Percentiles rank a stretch among this genome's conserved stretches.
These are phyloP conservation scores for Melanocharis versteri DNA, from an alignment of 2,113 vertebrate species.

Conservation along the genomic window DNA sequence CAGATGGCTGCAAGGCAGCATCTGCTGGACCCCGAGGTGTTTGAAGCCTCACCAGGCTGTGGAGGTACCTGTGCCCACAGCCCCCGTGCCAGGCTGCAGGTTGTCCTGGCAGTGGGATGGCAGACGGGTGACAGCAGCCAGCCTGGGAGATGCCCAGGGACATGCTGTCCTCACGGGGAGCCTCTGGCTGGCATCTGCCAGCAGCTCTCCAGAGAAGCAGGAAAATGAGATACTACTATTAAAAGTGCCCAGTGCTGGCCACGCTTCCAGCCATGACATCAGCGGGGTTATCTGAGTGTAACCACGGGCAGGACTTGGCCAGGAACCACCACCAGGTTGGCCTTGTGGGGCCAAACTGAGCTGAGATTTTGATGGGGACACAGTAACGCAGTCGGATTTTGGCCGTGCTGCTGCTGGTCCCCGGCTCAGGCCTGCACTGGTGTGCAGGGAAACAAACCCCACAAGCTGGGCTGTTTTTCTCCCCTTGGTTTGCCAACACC, in stretches of 20 bases:
- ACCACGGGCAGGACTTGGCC: conserved; percentile 16
- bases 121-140: neutral
- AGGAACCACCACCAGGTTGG: neutral
- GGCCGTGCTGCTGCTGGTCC: neutral
- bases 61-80: neutral
- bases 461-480: neutral
- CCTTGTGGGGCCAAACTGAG: neutral
- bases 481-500: rapidly evolving
- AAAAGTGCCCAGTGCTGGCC: conserved; percentile 45
- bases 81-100: neutral
- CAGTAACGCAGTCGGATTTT: rapidly evolving
- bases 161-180: neutral
- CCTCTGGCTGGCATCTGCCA: conserved; percentile 10
- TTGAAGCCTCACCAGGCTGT: neutral
- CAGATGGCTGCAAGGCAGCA: neutral
- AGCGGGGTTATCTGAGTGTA: neutral
- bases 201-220: neutral
- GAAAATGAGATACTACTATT: conserved; percentile 42
- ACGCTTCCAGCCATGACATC: conserved; percentile 32
- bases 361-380: neutral
- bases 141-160: neutral
- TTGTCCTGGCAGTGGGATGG: neutral
- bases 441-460: neutral
- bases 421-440: neutral
- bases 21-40: neutral